Base-by-base conservation (phyloP, 2,888 invertebrate species). In the Lumbricus terrestris region DNA sequence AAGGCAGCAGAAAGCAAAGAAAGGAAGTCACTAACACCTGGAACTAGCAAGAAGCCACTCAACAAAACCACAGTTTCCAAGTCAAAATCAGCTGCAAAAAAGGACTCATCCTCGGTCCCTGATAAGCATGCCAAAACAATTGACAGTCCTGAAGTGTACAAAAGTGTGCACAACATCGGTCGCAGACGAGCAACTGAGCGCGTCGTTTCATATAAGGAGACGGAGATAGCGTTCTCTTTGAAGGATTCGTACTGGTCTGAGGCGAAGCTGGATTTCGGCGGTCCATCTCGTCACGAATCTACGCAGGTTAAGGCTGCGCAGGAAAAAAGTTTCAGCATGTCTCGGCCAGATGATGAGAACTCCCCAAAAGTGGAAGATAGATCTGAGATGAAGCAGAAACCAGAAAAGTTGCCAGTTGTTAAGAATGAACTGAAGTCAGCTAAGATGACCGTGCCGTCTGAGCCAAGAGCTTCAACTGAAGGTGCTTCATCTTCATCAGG, bases 151-250 rank as follows among this genome's bases (percentile, higher is more conserved):
- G 90, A 92, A 40, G 37, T 91, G 90, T 94, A 94, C 91, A 94
- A 94, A 91, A 91, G 91, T 29, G 91, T 92, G 38, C 94, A 94
- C 91, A 93, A 93, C 82, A 94, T 94, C 40, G 94, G 94, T 5
- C 93, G 93, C 29, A 91, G 94, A 37, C 92, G 92, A 89, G 93
- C 93, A 0, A 92, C 93, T 4, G 93, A 93, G 54, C 92, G 93
- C 82, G 93, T 93, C 6, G 92, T 93, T 35, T 93, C 94, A 0
- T 94, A 94, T 90, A 93, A 93, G 90, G 94, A 94, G 90, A 92
- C 93, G 1, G 92, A 92, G 37, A 89, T 92, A n/a, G 91, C 92
- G 4, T 29, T 92, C 15, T 90, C 90, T 35, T 92, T 89, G 37
- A 91, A 92, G 15, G 92, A 92, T 42, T 91, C 90, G 23, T 92